phyloP scores from a whole-genome alignment of 2,888 invertebrate species.

The Trimorus sp. region DNA sequence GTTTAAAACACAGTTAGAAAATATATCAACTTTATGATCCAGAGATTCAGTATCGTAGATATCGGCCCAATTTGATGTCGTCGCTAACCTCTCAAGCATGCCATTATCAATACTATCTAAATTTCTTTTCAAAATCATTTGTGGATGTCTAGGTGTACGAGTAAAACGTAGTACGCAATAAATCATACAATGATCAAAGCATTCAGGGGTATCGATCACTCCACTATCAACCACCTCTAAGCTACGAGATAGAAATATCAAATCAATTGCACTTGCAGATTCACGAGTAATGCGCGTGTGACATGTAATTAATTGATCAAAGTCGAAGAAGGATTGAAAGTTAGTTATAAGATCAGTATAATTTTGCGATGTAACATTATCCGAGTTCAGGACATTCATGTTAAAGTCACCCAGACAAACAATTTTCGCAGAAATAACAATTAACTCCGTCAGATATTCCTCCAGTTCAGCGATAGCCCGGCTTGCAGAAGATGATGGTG shows the following conservation, averaged over 20 bases:
- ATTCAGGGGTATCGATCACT: no score
- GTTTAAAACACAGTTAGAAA: no score
- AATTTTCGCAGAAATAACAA: neutral
- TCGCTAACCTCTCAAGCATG: no score
- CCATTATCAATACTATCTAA: no score
- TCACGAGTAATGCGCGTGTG: neutral
- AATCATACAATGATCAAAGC: no score
- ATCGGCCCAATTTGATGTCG: no score
- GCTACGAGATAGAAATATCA: neutral
- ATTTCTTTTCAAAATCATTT: no score
- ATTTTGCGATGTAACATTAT: neutral
- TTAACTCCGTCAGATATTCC: neutral
- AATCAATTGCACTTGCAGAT: neutral
- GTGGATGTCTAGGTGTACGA: no score
- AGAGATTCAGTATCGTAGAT: no score
- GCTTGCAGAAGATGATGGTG: neutral
- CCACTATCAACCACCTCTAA: no score
- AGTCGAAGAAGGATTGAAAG: neutral
- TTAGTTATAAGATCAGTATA: neutral
- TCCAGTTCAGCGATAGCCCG: neutral
- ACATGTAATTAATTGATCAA: neutral
- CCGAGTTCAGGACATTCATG: neutral
- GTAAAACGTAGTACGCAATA: no score
- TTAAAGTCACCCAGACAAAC: neutral
- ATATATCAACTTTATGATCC: no score